Conservation (phyloP, 2,113 vertebrate genomes). For the Tiliqua scincoides region DNA sequence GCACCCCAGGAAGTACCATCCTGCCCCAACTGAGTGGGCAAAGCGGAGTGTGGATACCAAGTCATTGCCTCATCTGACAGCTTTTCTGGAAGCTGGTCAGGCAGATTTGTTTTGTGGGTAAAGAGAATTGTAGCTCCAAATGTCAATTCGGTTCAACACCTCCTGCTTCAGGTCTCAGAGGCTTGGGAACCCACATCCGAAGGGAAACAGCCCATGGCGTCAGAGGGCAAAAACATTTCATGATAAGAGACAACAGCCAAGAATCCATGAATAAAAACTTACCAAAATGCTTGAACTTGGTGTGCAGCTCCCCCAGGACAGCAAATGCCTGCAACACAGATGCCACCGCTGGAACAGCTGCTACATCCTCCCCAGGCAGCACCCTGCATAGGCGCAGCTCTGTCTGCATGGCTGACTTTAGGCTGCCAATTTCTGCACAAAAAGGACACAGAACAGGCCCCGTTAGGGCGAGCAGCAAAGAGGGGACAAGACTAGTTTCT, state of each 20-base stretch:
- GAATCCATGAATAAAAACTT: constrained; percentile 49
- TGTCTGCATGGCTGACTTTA: constrained; percentile 78
- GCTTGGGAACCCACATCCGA: not conserved
- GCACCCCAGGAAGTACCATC: not conserved
- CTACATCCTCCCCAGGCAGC: constrained; percentile 63
- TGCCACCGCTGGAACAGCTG: constrained; percentile 64
- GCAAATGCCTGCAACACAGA: constrained; percentile 88
- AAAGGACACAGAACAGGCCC: not conserved
- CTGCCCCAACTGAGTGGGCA: not conserved
- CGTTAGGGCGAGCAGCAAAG: not conserved
- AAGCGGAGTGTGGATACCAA: no score
- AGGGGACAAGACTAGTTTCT: no score
- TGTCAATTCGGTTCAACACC: not conserved
- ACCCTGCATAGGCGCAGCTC: constrained; percentile 79
- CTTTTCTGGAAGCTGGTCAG: not conserved
- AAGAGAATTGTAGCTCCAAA: not conserved
- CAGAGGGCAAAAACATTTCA: not conserved
- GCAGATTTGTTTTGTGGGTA: not conserved
- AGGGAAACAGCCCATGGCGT: rapidly evolving
- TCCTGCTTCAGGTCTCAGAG: not conserved
- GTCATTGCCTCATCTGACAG: no score
- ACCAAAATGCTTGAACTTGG: constrained; percentile 92
- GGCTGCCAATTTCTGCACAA: constrained; percentile 75
- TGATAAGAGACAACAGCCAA: not conserved
- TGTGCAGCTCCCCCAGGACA: constrained; percentile 87